Evolutionary conservation across 1,140 invertebrate species (phyloP), one percentile per base, ranked within the genome.

Genomic region (Drosophila guanche): DNA sequence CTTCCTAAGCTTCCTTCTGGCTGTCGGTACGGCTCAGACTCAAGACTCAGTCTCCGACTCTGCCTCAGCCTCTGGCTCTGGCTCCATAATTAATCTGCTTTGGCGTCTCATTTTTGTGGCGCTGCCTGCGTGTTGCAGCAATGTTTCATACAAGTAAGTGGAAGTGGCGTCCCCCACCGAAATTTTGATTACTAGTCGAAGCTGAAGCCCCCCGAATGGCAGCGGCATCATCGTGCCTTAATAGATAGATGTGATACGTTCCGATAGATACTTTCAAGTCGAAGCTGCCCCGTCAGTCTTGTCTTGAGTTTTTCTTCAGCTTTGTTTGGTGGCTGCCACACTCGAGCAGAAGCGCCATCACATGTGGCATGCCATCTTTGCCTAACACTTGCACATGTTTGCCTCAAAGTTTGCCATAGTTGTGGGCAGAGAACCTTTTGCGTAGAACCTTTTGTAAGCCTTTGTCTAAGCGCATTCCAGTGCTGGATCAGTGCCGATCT

Each of bases 41-140:
- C 43, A 53, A 40, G 16, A 20, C 16, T 20, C 16, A 53, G n/a
- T 4, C 12, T 12, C 41, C 67, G 68, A 56, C 66, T 42, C 66
- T 33, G 63, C 27, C 61, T 55, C n/a, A 27, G 51, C 48, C 40
- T 42, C n/a, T 59, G 55, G 14, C 69, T 12, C 29, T 37, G 62
- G 52, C 68, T 29, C 76, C 75, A 86, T 86, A 86, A 86, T 86
- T 86, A 86, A 86, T 86, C 81, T 86, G 81, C 81, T 86, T 85
- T 62, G 73, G 72, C 76, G 68, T 80, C 76, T 73, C 62, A 56
- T 76, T 76, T 72, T 50, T 52, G 40, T 42, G 54, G 41, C 23
- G 43, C 57, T 61, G 29, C 37, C 80, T 85, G 81, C 81, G 81
- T 86, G 81, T 86, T 85, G 81, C 81, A 70, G 81, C 81, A 86